Evolutionary conservation across 2,113 vertebrate species (phyloP), one percentile per base, ranked within the genome.

Genomic region (Rhagologus leucostigma): DNA sequence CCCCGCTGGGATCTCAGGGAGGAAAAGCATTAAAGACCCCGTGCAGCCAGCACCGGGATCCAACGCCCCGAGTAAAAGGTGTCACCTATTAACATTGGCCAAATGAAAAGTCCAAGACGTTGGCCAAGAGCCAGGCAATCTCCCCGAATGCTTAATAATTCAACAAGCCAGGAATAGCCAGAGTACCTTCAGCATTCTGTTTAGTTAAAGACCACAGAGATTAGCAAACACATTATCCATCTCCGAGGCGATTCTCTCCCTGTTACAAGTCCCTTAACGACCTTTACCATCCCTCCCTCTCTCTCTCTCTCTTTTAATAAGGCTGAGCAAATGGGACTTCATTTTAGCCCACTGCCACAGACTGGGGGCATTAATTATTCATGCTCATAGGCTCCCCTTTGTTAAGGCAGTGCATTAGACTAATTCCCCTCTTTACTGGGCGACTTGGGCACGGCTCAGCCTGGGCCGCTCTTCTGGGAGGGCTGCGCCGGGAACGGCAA

Each of bases 171-270:
- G 94, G 96, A 97, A 97, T 76, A 96, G 89, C 80, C 73, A 53
- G 97, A 98, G 95, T 67, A 97, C 95, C 97, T 97, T 97, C 74
- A 95, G 91, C 91, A 92, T 97, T 96, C 94, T 50, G 96, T 94
- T 98, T 97, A 98, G 98, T 98, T 98, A 98, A 98, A 98, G 97
- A 98, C 98, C 97, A 95, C 95, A 95, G 98, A 98, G 98, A 98
- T 91, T 95, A 96, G 97, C 94, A 97, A 98, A 98, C 96, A 96
- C 97, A 97, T 97, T 97, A 97, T 97, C 97, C 96, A 96, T 96
- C 97, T 97, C 93, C 3, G 67, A 96, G 97, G 97, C 84, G 46
- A 96, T 94, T 95, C 97, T 94, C 94, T 83, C 97, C 97, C 92
- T 50, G 94, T 96, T 98, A 97, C 96, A 97, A 97, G 97, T 98